Conservation (phyloP, 2,797 vertebrate species). For the Phylloscopus collybita region DNA sequence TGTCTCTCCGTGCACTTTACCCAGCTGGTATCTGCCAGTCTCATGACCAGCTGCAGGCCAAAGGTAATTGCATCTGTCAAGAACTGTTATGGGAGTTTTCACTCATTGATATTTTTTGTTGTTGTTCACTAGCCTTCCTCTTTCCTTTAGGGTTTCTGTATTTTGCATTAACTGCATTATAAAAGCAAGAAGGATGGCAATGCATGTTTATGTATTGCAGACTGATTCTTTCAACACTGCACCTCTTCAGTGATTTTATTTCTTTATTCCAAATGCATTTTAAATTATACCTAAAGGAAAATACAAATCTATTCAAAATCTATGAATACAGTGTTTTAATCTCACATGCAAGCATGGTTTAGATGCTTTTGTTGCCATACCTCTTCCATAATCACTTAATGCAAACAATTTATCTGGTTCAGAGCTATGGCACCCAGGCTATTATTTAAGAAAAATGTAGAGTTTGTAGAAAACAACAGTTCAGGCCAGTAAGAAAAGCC, state of each 20-base stretch:
- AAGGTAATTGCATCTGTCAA: slow-evolving; percentile 53
- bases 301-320: background rate
- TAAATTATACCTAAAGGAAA: background rate
- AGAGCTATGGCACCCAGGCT: background rate
- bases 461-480: background rate
- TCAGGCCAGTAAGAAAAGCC: background rate
- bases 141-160: background rate
- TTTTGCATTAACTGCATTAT: background rate
- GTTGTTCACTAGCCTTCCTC: background rate
- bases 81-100: background rate
- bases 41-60: slow-evolving; percentile 11
- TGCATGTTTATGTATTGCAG: background rate
- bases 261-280: background rate
- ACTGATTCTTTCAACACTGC: background rate
- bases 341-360: background rate
- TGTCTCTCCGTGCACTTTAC: background rate
- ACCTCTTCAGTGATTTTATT: background rate
- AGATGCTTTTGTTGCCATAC: background rate
- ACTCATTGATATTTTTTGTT: background rate
- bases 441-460: background rate
- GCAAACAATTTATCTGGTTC: background rate
- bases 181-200: background rate
- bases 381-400: background rate
- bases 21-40: slow-evolving; percentile 27
- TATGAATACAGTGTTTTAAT: background rate